phyloP scores from a whole-genome alignment of 2,797 vertebrate genomes.

The Acanthopagrus latus region DNA sequence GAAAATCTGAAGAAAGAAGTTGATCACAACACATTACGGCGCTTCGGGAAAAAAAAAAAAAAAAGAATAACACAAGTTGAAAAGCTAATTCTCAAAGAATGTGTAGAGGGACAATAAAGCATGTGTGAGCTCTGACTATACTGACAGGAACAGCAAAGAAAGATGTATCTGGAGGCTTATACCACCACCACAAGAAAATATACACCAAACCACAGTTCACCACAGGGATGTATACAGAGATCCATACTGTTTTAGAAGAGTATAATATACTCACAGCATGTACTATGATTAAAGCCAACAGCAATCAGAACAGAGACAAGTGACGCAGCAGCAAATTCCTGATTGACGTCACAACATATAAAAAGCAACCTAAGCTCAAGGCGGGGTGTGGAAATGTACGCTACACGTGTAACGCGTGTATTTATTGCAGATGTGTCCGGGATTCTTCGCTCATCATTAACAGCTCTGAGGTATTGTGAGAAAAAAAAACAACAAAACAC shows the following conservation, averaged over 20 bases:
- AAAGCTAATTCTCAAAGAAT: constrained; percentile 12
- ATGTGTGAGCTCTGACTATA: constrained; percentile 15
- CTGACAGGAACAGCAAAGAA: background rate
- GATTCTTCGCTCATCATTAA: constrained; percentile 15
- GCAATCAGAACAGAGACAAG: constrained; percentile 25
- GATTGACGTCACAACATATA: constrained; percentile 57
- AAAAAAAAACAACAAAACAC: no score
- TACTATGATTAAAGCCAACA: constrained; percentile 25
- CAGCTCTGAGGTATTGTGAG: constrained; percentile 10
- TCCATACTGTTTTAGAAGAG: background rate
- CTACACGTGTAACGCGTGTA: background rate
- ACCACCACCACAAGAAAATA: constrained; percentile 12
- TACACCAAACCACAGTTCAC: background rate
- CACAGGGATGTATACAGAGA: background rate
- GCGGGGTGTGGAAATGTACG: constrained; percentile 18
- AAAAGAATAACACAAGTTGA: background rate
- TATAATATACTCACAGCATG: background rate
- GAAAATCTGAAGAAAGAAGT: background rate
- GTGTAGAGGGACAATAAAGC: constrained; percentile 3
- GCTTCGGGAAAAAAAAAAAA: background rate
- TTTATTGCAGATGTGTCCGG: constrained; percentile 29
- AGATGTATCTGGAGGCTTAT: constrained; percentile 12
- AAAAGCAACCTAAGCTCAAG: constrained; percentile 44
- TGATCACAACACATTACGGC: background rate
- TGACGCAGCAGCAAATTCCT: constrained; percentile 36